Evolutionary conservation across 2,797 vertebrate species (phyloP).

Genomic region (Pogoniulus pusillus): DNA sequence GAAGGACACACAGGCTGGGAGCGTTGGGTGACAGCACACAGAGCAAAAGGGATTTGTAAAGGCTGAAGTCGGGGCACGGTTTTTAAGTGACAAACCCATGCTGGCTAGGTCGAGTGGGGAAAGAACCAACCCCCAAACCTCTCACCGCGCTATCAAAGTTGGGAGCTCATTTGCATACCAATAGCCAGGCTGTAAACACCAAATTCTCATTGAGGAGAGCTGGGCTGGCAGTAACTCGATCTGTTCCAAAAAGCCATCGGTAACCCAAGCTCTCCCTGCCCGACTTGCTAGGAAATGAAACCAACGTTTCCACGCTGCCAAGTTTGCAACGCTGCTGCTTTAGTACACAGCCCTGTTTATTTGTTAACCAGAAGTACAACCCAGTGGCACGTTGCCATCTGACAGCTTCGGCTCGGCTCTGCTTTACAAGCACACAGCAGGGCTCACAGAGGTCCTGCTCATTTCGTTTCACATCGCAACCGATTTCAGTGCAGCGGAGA

Average conservation of each 20-base stretch:
- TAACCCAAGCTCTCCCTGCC: slow-evolving; percentile 71
- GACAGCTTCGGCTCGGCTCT: slow-evolving; percentile 71
- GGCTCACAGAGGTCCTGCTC: slow-evolving; percentile 69
- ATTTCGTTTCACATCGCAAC: slow-evolving; percentile 70
- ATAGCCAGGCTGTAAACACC: slow-evolving; percentile 79
- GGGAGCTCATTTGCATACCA: slow-evolving; percentile 79
- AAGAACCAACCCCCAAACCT: slow-evolving; percentile 69
- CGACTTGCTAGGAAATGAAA: slow-evolving; percentile 81
- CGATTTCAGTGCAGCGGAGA: slow-evolving; percentile 74
- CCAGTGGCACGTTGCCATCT: slow-evolving; percentile 74
- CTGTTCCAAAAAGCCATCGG: slow-evolving; percentile 79
- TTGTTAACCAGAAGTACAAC: slow-evolving; percentile 79
- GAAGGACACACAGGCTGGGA: slow-evolving; percentile 42
- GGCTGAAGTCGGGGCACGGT: slow-evolving; percentile 65
- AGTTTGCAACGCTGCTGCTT: slow-evolving; percentile 70
- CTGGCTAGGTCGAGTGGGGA: slow-evolving; percentile 24
- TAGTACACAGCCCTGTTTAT: slow-evolving; percentile 80
- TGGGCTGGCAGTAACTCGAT: slow-evolving; percentile 77
- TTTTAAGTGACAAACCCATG: slow-evolving; percentile 77
- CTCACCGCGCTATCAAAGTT: slow-evolving; percentile 80
- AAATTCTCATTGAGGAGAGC: slow-evolving; percentile 79
- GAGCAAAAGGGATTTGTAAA: slow-evolving; percentile 67
- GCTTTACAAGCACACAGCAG: slow-evolving; percentile 76
- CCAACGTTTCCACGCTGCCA: slow-evolving; percentile 75
- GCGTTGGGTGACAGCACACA: slow-evolving; percentile 58